Evolutionary conservation across 2,797 vertebrate species (phyloP), one percentile per base, ranked within the genome.

Genomic region (Alosa sapidissima): DNA sequence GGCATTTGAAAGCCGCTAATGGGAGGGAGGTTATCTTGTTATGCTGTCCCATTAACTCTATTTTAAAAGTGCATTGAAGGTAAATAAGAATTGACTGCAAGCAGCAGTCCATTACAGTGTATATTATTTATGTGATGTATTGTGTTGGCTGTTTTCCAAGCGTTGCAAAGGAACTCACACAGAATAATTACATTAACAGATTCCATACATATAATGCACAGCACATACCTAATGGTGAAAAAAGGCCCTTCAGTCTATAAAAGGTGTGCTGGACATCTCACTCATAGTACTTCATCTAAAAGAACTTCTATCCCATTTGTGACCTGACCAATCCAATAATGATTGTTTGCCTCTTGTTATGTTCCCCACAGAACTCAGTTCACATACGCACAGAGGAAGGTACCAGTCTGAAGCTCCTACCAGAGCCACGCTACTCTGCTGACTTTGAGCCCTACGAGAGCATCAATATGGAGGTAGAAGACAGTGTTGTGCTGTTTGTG

Each of bases 331-430:
- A 78, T 21, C 36, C 8, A 33, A 41, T 7, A 5, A 6, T 21
- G 41, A 7, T 78, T 41, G 14, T 41, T 78, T 45, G 33, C 6
- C 68, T 75, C 68, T 6, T 41, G 68, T 14, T 19, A 45, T 83
- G 62, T 81, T 36, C 86, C 10, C 75, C 7, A 8, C 90, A 99
- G 98, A 94, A 95, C 91, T 94, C 97, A 0, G 92, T 99, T 91
- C 93, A 94, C 47, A 97, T 99, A 94, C 97, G 95, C 93, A 96
- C 97, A n/a, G 97, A 98, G 91, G 88, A 91, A 13, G 98, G 97
- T 78, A 81, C 81, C 0, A 92, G 90, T 87, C 92, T 98, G 87
- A 91, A 91, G 85, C 87, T 98, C 55, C 91, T 92, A 16, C 96
- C 97, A 62, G 95, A 95, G 87, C 88, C 87, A 47, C 90, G 88